Base-by-base conservation (phyloP, 2,888 invertebrate genomes). In the Rhyacophila evoluta region DNA sequence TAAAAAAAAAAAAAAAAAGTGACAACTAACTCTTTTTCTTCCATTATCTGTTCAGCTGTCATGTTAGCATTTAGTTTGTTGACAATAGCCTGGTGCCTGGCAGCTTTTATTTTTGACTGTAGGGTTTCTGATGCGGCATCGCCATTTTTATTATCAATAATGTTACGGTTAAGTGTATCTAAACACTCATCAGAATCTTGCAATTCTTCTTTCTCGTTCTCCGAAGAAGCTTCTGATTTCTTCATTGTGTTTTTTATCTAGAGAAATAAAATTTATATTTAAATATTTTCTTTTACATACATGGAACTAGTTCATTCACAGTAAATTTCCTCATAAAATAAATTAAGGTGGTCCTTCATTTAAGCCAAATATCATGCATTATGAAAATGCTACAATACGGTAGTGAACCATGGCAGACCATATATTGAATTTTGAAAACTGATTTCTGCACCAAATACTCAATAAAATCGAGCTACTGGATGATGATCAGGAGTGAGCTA, bases 1-100 rank as follows among this genome's bases (percentile, higher is more conserved):
- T n/a, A n/a, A 69, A 28, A 55, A 19, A 55, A 70, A 36, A 12
- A 12, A 27, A 69, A 29, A 69, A 69, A 55, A 6, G 29, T 33
- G 29, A 33, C 29, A 74, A 73, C 83, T 83, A 81, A 85, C 85
- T 84, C 83, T 82, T 82, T 84, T 80, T 85, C 85, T 77, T 84
- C 83, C 55, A 83, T 76, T 19, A 84, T 78, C 74, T 85, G 84
- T 72, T 85, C 84, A 73, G 83, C 83, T 10, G 84, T 84, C 81
- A 85, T 81, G 68, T 83, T 83, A 6, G 84, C 84, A 29, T 83
- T 82, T 5, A 85, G 38, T 78, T 84, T 72, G 25, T 83, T 79
- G 6, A 82, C 81, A 15, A 83, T 78, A 0, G 80, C 81, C 41
- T 81, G 75, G 19, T 81, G 82, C 11, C 72, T 25, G n/a, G 82